Conservation (phyloP, 2,888 invertebrate genomes). For the Stegophylla sp. region DNA sequence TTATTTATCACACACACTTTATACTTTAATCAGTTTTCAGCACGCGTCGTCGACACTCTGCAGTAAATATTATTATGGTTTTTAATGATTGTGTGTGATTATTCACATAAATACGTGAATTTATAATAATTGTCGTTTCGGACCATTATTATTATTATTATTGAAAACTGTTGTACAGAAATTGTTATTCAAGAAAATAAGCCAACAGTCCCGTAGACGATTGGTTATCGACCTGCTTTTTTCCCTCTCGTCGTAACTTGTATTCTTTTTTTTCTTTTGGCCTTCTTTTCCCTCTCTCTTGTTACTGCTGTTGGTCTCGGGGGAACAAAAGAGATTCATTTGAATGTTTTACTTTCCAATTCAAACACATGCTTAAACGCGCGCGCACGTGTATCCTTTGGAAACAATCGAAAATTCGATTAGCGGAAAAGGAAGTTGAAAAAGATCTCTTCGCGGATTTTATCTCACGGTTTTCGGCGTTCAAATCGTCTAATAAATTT, state of each 20-base stretch:
- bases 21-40: slow-evolving; percentile 4
- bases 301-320: slow-evolving; percentile 13
- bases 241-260: slow-evolving; percentile 12
- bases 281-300: neutral
- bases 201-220: neutral
- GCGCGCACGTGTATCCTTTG: slow-evolving; percentile 20
- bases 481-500: slow-evolving; percentile 20
- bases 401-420: slow-evolving; percentile 49
- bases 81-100: neutral
- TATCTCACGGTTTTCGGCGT: slow-evolving; percentile 13
- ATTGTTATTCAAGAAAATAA: slow-evolving; percentile 18
- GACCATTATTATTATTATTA: no score
- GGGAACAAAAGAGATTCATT: slow-evolving; percentile 45
- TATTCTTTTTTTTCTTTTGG: neutral
- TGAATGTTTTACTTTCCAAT: slow-evolving; percentile 45
- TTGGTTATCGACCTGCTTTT: slow-evolving; percentile 35
- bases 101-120: no score
- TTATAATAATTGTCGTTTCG: no score
- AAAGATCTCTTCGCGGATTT: slow-evolving; percentile 14
- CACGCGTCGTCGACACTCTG: slow-evolving; percentile 9
- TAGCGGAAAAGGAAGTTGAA: slow-evolving; percentile 25
- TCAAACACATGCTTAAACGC: slow-evolving; percentile 41
- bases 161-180: neutral
- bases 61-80: neutral
- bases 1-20: no score